Base-by-base conservation (phyloP, 1,140 invertebrate species). In the Dinoponera quadriceps region DNA sequence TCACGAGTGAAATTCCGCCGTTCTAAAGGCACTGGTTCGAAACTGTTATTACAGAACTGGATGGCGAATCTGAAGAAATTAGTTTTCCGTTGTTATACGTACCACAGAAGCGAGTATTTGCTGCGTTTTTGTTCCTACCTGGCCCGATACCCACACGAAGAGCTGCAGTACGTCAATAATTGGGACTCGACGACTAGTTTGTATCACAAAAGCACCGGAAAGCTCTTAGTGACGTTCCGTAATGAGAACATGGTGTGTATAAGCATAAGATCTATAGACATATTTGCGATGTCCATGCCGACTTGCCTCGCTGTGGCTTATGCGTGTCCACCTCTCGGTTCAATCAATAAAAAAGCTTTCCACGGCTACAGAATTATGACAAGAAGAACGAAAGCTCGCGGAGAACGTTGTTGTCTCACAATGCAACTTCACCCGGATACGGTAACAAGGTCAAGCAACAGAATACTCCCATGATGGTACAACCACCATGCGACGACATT, bases 151-250 rank as follows among this genome's bases (percentile, higher is more conserved):
- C 95, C 96, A 25, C 95, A 94, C 2, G 95, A 96, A 33, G 95
- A 95, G 81, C 93, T 97, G 71, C 94, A 96, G 69, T 97, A 96
- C 92, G 96, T 96, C 18, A 96, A 96, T 85, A 97, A 97, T 91
- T 96, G 95, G 88, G 96, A 97, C 88, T 96, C 96, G 25, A 97
- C 96, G 0, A 97, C 96, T 18, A 97, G 96, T 73, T 93, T 97
- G 27, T 97, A 96, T 85, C 95, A 96, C 83, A 95, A 95, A 86
- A 94, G 94, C 59, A 96, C 95, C 66, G 95, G 95, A 78, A 96
- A 96, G 83, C 93, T 97, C 25, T 89, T 97, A 63, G 96, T 97
- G 1, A 97, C 96, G 69, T 97, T 97, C 93, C 95, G 96, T 48
- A 97, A 97, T 93, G 96, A 97, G 89, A 97, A 97, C 89, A 95